A percentile compares a stretch with the other conserved stretches of the same genome.
phyloP scores from a whole-genome alignment of 2,888 invertebrate species.

The Thereva nobilitata region DNA sequence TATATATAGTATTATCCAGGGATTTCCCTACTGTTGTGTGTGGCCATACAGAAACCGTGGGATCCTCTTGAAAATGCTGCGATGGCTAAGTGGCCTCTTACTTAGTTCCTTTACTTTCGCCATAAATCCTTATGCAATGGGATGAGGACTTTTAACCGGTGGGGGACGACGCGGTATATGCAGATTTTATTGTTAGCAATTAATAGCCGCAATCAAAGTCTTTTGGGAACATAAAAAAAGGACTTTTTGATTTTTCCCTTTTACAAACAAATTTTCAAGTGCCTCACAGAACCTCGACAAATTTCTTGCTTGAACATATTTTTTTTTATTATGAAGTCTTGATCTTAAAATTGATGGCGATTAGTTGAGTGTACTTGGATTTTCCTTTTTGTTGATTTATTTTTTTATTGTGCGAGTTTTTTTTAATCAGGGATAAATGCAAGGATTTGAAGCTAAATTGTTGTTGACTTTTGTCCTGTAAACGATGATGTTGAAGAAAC shows the following conservation, averaged over 20 bases:
- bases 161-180: constrained; percentile 5
- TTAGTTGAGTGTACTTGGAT: constrained; percentile 14
- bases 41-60: constrained; percentile 58
- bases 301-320: constrained; percentile 7
- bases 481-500: not conserved
- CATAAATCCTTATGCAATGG: not conserved
- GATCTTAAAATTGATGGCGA: constrained; percentile 19
- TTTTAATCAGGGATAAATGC: constrained; percentile 7
- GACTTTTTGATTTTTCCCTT: constrained; percentile 14
- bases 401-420: not conserved
- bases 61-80: constrained; percentile 48
- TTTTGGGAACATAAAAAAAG: not conserved
- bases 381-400: constrained; percentile 1
- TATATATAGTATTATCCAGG: not conserved
- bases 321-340: constrained; percentile 12
- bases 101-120: constrained; percentile 5
- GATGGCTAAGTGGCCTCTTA: constrained; percentile 40
- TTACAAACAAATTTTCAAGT: not conserved
- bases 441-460: constrained; percentile 21
- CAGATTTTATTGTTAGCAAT: constrained; percentile 16
- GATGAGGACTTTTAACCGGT: constrained; percentile 6
- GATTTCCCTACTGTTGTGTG: constrained; percentile 51
- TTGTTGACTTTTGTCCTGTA: not conserved
- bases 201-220: constrained; percentile 6
- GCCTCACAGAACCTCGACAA: constrained; percentile 7